phyloP scores from a whole-genome alignment of 2,797 vertebrate genomes.

The Chlorospingus flavigularis region DNA sequence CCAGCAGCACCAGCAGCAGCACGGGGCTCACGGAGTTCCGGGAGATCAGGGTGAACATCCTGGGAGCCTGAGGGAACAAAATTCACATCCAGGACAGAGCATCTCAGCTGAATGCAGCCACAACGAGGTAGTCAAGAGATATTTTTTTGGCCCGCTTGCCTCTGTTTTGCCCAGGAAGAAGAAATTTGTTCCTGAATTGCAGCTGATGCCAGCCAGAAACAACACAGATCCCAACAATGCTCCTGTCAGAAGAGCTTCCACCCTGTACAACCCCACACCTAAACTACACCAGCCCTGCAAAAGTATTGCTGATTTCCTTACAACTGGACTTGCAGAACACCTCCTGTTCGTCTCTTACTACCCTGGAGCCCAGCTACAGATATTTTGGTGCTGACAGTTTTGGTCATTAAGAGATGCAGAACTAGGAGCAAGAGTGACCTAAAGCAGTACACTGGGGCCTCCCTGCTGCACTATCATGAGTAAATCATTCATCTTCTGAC shows the following conservation, averaged over 20 bases:
- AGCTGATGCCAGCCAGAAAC: not conserved
- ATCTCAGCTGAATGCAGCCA: not conserved
- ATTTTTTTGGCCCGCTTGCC: not conserved
- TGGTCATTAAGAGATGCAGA: not conserved
- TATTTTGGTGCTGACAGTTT: not conserved
- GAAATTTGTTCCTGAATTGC: not conserved
- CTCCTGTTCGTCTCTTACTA: not conserved
- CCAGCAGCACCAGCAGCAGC: constrained; percentile 40
- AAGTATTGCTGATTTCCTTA: not conserved
- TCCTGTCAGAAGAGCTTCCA: not conserved
- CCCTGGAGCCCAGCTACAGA: not conserved
- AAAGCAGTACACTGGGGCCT: not conserved
- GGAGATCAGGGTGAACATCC: not conserved
- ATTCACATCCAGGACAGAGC: not conserved
- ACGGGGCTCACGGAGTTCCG: not conserved
- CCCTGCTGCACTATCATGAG: not conserved
- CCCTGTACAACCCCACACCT: not conserved
- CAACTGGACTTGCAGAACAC: not conserved
- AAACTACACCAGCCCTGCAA: not conserved
- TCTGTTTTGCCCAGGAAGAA: not conserved
- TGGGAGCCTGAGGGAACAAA: constrained; percentile 21
- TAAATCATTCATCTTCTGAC: not conserved
- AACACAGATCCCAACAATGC: not conserved
- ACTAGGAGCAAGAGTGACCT: not conserved
- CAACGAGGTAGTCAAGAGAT: rapidly evolving